Evolutionary conservation across 1,140 invertebrate genomes (phyloP).

Genomic region (Eriocheir sinensis): DNA sequence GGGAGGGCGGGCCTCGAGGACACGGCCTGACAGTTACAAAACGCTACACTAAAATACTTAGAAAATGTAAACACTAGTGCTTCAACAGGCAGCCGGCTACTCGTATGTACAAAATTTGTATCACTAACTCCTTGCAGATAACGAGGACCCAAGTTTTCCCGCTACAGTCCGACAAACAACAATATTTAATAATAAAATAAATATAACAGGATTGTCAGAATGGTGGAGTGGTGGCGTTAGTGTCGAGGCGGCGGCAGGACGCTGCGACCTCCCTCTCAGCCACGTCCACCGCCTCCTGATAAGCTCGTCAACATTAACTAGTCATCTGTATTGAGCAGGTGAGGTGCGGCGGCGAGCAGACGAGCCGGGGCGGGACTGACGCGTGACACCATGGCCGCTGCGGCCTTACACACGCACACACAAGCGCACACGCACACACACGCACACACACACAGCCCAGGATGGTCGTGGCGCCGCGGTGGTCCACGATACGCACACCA

Average conservation of each 20-base stretch:
- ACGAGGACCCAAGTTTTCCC: neutral
- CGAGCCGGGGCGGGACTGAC: constrained; percentile 42
- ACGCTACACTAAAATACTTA: constrained; percentile 46
- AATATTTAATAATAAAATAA: constrained; percentile 39
- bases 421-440: constrained; percentile 29
- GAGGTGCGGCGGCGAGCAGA: constrained; percentile 27
- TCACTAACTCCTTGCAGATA: neutral
- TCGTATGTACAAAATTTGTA: constrained; percentile 5
- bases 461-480: neutral
- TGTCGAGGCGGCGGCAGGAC: constrained; percentile 18
- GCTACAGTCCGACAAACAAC: constrained; percentile 44
- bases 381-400: constrained; percentile 41
- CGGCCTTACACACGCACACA: constrained; percentile 36
- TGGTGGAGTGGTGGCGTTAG: constrained; percentile 18
- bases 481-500: neutral
- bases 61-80: constrained; percentile 33
- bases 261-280: neutral
- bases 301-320: constrained; percentile 64
- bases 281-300: constrained; percentile 49
- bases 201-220: constrained; percentile 63
- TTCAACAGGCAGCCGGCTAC: constrained; percentile 17
- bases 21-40: constrained; percentile 14
- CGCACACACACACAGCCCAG: neutral
- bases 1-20: constrained; percentile 3
- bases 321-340: constrained; percentile 64